These are phyloP conservation scores for Trichogramma pretiosum DNA, from an alignment of 1,140 invertebrate species.

Conservation along the genomic window DNA sequence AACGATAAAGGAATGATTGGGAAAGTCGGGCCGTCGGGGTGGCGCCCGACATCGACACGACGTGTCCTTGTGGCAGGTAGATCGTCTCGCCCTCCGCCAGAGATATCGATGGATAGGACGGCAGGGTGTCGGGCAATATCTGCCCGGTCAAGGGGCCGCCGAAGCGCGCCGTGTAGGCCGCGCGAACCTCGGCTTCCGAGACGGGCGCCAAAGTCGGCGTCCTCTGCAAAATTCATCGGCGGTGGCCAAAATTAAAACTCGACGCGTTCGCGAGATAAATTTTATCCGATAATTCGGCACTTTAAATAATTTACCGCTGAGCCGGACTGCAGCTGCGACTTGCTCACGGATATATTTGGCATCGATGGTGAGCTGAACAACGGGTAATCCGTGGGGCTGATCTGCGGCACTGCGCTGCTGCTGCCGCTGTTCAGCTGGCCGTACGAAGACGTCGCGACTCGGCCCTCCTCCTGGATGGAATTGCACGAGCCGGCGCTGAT, in stretches of 20 bases:
- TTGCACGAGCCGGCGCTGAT: conserved; percentile 51
- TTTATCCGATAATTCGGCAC: conserved; percentile 3
- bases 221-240: conserved; percentile 40
- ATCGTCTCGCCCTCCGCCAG: conserved; percentile 48
- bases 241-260: too few relatives aligned
- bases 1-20: too few relatives aligned
- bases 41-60: too few relatives aligned
- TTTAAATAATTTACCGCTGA: conserved; percentile 37
- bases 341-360: conserved; percentile 89
- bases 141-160: conserved; percentile 65
- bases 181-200: conserved; percentile 71
- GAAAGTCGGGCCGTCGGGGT: too few relatives aligned
- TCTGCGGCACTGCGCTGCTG: conserved; percentile 47
- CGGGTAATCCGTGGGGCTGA: conserved; percentile 56
- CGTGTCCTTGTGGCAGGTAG: conserved; percentile 55
- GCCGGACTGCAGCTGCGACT: conserved; percentile 57
- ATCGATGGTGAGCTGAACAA: conserved; percentile 90
- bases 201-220: conserved; percentile 52
- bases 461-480: conserved; percentile 62
- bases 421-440: conserved; percentile 44
- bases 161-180: conserved; percentile 61
- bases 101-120: conserved; percentile 66
- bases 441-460: conserved; percentile 47
- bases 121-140: conserved; percentile 62
- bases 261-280: too few relatives aligned